Evolutionary conservation across 2,888 invertebrate species (phyloP), one percentile per base, ranked within the genome.

Genomic region (Acleris sparsana): DNA sequence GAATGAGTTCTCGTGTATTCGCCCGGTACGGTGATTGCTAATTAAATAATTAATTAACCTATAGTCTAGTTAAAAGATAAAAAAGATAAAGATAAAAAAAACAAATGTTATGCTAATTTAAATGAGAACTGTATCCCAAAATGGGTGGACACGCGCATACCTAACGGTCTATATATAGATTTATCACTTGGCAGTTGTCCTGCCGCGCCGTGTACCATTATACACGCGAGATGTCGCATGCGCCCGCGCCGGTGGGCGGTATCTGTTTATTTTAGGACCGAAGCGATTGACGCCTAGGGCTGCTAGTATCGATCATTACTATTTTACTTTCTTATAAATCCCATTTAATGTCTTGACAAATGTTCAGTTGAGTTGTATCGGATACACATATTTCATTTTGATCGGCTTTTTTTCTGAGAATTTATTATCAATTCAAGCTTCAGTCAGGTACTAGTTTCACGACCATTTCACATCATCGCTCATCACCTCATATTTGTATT

Each of bases 171-270:
- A 89, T 83, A 85, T 83, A 86, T 91, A 92, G 79, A 74, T 84
- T 86, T 85, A 88, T 91, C 86, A 84, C 83, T 91, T 92, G 92
- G 91, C 92, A 91, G 83, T 85, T 80, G 85, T 85, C 78, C 82
- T 82, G 79, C 75, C 73, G 75, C 79, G 77, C 75, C 75, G 74
- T 62, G 61, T 69, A 69, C 64, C 62, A 73, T 78, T 57, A 76
- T 72, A 73, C 78, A 80, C 78, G 79, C 76, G 78, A 81, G 83
- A 84, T 85, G 86, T 86, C 86, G 83, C 84, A 77, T 81, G 82
- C 71, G 80, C 75, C 63, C 71, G 72, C 77, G 76, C 73, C 74
- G 72, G 73, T 70, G 66, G 62, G 73, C 70, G 66, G 62, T 71
- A 62, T 71, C 67, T 75, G 71, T 79, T 79, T 84, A 83, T 84